Evolutionary conservation across 2,888 invertebrate species (phyloP), one percentile per base, ranked within the genome.

Genomic region (Agrochola macilenta): DNA sequence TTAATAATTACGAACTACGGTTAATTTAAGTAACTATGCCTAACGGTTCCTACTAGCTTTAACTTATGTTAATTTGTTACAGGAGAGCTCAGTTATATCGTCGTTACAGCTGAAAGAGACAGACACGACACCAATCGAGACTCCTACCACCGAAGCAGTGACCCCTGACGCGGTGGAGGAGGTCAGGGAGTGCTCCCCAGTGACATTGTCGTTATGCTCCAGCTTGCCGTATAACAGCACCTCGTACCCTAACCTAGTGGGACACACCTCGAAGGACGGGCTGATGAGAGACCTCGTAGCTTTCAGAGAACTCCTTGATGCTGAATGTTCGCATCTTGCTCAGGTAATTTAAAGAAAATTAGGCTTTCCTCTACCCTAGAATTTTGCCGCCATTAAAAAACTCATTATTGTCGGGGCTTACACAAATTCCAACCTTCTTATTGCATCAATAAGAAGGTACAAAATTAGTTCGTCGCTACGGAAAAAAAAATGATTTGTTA

Each of bases 291-390:
- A 99, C 92, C 97, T 99, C 35, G 98, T 99, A 68, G 97, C 98
- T 0, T 99, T 98, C 92, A 97, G 98, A 80, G 98, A 98, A 92
- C 95, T 99, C n/a, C 98, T 99, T 12, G 99, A 99, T 92, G 98
- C 98, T 0, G 99, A 99, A 94, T 99, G 99, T 93, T 99, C 98
- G 89, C 97, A 98, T 83, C 97, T 98, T 87, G 98, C 99, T 1
- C 98, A 98, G 92, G 96, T 96, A 90, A 87, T 77, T 17, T 23
- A 49, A 35, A 30, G 11, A n/a, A 11, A 63, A 35, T 49, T 11
- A n/a, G 20, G n/a, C 5, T 20, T 54, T 11, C 23, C 23, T 52
- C 23, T 26, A 43, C 63, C 78, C 14, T 23, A 61, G 39, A 17
- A 14, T 9, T 23, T 58, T 57, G 5, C 1, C n/a, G 3, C 43